phyloP scores from a whole-genome alignment of 2,888 invertebrate species.

The Pollenia angustigena region DNA sequence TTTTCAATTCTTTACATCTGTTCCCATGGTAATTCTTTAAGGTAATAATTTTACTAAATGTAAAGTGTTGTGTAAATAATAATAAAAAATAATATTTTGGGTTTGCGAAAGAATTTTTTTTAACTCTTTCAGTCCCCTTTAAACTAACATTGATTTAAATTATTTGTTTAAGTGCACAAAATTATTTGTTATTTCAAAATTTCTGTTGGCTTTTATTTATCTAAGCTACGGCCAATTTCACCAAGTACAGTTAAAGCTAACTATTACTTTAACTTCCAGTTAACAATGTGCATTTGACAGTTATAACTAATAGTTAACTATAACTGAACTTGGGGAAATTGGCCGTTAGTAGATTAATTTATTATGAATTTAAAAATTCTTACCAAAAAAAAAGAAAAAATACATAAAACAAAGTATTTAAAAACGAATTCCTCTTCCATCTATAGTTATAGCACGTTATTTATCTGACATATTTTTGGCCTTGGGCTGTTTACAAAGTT shows the following conservation, averaged over 20 bases:
- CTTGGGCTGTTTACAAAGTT: conserved; percentile 86
- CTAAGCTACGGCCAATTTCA: conserved; percentile 16
- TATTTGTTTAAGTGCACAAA: conserved; percentile 13
- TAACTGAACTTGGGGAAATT: too few species aligned
- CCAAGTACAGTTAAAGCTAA: neutral
- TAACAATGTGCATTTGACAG: too few species aligned
- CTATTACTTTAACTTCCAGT: too few species aligned
- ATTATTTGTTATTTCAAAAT: conserved; percentile 43
- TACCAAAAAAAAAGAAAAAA: neutral
- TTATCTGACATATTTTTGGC: conserved; percentile 83
- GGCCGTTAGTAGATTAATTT: neutral
- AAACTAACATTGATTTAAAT: conserved; percentile 49
- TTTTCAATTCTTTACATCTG: neutral
- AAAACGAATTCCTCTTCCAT: conserved; percentile 35
- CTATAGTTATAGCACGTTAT: conserved; percentile 82
- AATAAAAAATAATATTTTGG: neutral
- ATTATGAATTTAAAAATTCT: neutral
- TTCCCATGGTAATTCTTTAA: neutral
- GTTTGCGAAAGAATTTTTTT: conserved; percentile 39
- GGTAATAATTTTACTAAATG: neutral
- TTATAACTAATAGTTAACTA: neutral
- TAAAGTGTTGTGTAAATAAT: conserved; percentile 9
- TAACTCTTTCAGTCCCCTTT: neutral
- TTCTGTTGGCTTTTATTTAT: conserved; percentile 33
- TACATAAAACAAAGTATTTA: conserved; percentile 2